Evolutionary conservation across 2,888 invertebrate genomes (phyloP).

Genomic region (Orchesella flavescens): DNA sequence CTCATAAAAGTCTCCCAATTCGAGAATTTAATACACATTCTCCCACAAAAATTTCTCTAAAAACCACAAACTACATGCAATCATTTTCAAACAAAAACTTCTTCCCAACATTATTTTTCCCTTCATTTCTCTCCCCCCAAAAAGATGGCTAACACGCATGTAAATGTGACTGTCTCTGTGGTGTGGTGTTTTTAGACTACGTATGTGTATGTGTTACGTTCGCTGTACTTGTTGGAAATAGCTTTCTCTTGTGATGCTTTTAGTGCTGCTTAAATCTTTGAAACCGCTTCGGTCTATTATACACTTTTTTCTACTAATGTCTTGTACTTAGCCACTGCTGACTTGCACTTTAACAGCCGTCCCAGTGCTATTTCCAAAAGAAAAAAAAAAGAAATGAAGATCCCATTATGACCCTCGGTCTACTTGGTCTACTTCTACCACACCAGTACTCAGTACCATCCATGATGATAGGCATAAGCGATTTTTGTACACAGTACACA

Average conservation of each 20-base stretch:
- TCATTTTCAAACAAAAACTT: slow-evolving; percentile 47
- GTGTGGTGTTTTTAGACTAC: not conserved
- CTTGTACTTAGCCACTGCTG: slow-evolving; percentile 58
- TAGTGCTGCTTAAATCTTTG: slow-evolving; percentile 48
- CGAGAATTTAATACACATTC: slow-evolving; percentile 2
- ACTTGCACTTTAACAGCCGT: slow-evolving; percentile 59
- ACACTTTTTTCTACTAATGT: slow-evolving; percentile 54
- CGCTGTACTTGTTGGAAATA: not conserved
- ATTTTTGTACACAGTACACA: too few relatives aligned
- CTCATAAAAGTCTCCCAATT: not conserved
- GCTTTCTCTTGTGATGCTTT: slow-evolving; percentile 41
- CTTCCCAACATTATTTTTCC: slow-evolving; percentile 8
- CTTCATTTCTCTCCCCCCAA: not conserved
- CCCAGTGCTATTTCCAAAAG: slow-evolving; percentile 34
- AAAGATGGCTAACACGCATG: not conserved
- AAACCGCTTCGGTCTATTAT: slow-evolving; percentile 32
- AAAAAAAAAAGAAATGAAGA: slow-evolving; percentile 49
- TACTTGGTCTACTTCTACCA: not conserved
- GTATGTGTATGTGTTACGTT: too few relatives aligned
- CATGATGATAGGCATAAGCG: too few relatives aligned
- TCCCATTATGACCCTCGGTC: slow-evolving; percentile 50
- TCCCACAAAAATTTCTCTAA: slow-evolving; percentile 32
- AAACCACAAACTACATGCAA: slow-evolving; percentile 48
- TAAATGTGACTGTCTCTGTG: not conserved
- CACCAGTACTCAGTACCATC: not conserved